Evolutionary conservation across 2,888 invertebrate genomes (phyloP).

Genomic region (Lepidochitona cinerea): DNA sequence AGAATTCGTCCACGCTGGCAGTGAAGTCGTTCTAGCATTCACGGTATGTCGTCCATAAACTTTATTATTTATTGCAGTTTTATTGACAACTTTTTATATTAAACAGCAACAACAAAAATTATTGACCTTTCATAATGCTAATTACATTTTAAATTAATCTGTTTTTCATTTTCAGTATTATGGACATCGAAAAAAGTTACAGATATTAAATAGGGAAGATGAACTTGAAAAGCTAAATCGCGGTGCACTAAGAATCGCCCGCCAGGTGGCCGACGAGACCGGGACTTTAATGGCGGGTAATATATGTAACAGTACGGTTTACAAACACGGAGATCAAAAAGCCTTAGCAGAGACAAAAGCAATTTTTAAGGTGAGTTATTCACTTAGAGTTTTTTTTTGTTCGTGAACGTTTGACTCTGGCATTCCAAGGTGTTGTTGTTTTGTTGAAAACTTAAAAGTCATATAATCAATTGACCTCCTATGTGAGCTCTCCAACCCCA

Average conservation of each 20-base stretch:
- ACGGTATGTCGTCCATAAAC: no score
- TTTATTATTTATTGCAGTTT: no score
- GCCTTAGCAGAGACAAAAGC: not conserved
- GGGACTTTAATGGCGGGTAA: conserved; percentile 67
- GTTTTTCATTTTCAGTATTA: conserved; percentile 61
- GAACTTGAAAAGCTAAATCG: conserved; percentile 59
- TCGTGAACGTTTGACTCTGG: no score
- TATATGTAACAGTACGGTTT: conserved; percentile 60
- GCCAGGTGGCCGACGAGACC: conserved; percentile 60
- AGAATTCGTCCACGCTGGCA: conserved; percentile 51
- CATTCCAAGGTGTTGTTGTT: no score
- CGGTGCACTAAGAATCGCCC: conserved; percentile 59
- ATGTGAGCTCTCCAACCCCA: no score
- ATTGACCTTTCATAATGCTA: no score
- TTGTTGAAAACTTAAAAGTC: no score
- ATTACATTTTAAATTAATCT: no score
- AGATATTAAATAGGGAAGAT: conserved; percentile 54
- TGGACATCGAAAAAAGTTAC: conserved; percentile 63
- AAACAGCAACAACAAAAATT: no score
- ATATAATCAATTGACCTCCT: no score
- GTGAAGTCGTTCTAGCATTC: conserved; percentile 25
- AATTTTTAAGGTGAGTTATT: not conserved
- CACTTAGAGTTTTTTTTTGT: no score
- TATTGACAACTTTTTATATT: no score
- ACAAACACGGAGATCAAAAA: conserved; percentile 41